Evolutionary conservation across 2,888 invertebrate species (phyloP).

Genomic region (Conchocele bisecta): DNA sequence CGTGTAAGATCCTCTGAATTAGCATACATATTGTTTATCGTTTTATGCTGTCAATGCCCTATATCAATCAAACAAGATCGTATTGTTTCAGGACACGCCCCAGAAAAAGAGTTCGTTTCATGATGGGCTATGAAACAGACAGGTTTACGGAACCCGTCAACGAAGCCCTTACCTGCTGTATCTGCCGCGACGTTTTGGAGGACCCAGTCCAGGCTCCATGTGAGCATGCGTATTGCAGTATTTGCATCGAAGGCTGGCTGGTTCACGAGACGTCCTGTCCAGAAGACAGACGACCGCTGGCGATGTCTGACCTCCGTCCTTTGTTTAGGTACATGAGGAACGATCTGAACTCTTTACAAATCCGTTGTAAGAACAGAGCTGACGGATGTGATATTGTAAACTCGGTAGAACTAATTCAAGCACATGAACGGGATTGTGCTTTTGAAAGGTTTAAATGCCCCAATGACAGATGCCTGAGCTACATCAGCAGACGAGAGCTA

Average conservation of each 20-base stretch:
- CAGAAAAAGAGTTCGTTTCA: too few species aligned
- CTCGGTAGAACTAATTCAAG: constrained; percentile 62
- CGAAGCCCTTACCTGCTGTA: constrained; percentile 75
- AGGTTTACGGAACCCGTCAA: constrained; percentile 70
- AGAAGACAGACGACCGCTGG: constrained; percentile 70
- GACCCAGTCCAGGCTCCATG: constrained; percentile 78
- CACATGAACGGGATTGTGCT: constrained; percentile 68
- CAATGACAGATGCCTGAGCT: constrained; percentile 64
- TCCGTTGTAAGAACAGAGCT: constrained; percentile 65
- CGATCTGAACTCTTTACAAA: constrained; percentile 66
- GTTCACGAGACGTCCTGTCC: constrained; percentile 75
- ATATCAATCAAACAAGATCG: too few species aligned
- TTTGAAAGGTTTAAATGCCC: constrained; percentile 64
- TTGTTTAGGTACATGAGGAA: constrained; percentile 75
- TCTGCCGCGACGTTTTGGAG: constrained; percentile 75
- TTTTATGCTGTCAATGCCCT: too few species aligned
- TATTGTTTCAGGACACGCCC: too few species aligned
- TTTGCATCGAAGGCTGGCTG: constrained; percentile 76
- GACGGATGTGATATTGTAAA: constrained; percentile 67
- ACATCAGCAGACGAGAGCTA: constrained; percentile 54
- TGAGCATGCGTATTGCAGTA: constrained; percentile 76
- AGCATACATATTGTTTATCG: too few species aligned
- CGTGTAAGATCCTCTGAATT: too few species aligned
- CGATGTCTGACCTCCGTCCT: constrained; percentile 60
- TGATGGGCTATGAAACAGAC: constrained; percentile 75